Evolutionary conservation across 1,140 invertebrate genomes (phyloP), one percentile per base, ranked within the genome.

Genomic region (Danaus plexippus): DNA sequence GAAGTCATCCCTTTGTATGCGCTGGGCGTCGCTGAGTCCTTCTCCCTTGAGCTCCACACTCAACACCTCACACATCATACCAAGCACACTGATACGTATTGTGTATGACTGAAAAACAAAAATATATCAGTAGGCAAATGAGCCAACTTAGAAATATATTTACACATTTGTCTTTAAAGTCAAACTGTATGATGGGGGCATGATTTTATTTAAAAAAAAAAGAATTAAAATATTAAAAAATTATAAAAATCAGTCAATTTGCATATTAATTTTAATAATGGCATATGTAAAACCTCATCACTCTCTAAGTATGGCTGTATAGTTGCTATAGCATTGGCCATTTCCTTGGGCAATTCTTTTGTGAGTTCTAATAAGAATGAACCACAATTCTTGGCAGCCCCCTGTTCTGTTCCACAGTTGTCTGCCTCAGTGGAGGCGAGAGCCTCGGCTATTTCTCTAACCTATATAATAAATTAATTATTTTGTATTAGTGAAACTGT

Each of bases 11-110:
- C 94, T 88, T 46, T 89, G 87, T 22, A 89, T 81, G 64, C 90
- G 90, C 47, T 90, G 84, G 59, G 92, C 91, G n/a, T 92, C 88
- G 40, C 90, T 87, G 9, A 96, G 80, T 32, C 92, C 88, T 64
- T 95, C 94, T 43, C 90, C 90, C 45, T 90, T 92, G 3, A 96
- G 79, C 51, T 92, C 89, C 15, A 90, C 89, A 5, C 91, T 83
- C 1, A 96, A 77, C 13, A 96, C 90, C 70, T 92, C 92, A 48
- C 92, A 92, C 83, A 97, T 90, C 49, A 96, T 92, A 46, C 91
- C 91, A 9, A 97, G 85, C 2, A 95, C 91, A 72, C 93, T 93
- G 75, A 93, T 96, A 53, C 96, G 90, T 79, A 97, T 89, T 0
- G 89, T 85, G 75, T 96, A 95, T 6, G 92, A 93, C 91, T 95